Base-by-base conservation (phyloP, 2,888 invertebrate genomes). In the Plusia festucae region DNA sequence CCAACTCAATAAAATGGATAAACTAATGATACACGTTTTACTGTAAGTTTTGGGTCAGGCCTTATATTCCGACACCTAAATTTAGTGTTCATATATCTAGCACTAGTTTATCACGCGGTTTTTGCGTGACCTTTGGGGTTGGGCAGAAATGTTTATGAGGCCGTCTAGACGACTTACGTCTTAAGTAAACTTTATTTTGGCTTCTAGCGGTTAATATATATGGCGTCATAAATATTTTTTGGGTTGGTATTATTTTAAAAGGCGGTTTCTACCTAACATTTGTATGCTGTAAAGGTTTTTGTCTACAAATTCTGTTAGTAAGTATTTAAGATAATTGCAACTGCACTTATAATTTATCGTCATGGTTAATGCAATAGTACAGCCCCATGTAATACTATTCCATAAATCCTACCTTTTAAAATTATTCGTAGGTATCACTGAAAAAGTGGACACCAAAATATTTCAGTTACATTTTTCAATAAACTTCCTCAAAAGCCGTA, bases 81-180 rank as follows among this genome's bases (percentile, higher is more conserved):
- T 60, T 63, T 63, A 56, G 46, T 68, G 61, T 60, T 30, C 30
- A 44, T 13, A 44, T 32, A 18, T 54, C 53, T 40, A 30, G 51
- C 20, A 11, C 27, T 32, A 57, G 32, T 59, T 53, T 72, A 59
- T 51, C 32, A 60, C 51, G 59, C 22, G 49, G 58, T 58, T 16
- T 55, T 46, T 51, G 2, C 67, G 57, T 70, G 79, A 71, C 71
- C 79, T 76, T 69, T 53, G 57, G 54, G 79, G 68, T 34, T 70
- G 22, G 68, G 46, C 77, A 71, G 68, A n/a, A 2, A 53, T 46
- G 67, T 79, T 78, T 79, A 78, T 32, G 65, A 56, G 46, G 3
- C 15, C n/a, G 79, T 79, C 79, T 78, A 76, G 72, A 75, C 76
- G 20, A 20, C 18, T 15, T 18, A 60, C 52, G 30, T 53, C 53